Base-by-base conservation (phyloP, 2,888 invertebrate genomes). In the Scaptomyza flava region DNA sequence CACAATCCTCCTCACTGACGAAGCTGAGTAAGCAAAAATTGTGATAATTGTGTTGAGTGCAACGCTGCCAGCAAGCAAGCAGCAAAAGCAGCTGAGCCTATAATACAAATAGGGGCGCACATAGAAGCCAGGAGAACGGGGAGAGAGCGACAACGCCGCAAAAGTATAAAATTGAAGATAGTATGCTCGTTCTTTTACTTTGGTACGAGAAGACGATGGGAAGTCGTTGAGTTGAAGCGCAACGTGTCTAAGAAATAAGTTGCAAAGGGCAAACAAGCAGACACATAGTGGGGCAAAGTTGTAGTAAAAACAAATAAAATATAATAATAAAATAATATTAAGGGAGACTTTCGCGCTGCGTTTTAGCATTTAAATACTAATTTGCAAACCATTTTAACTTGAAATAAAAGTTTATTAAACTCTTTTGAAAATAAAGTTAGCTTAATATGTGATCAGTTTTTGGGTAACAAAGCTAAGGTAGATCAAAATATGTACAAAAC, bases 11-110 rank as follows among this genome's bases (percentile, higher is more conserved):
- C 36, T 31, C 50, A 36, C 63, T 85, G 87, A 84, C 85, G 68
- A 87, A 59, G 82, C 82, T 83, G 82, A 83, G 82, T 87, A 83
- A 83, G 87, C 82, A 85, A 87, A 87, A 87, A 83, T 87, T 87
- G 87, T 87, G 82, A 83, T 83, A 83, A 83, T 83, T 83, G 82
- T 83, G 82, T 85, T 77, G 82, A 83, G 87, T 87, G 85, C 79
- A 61, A 47, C 61, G 64, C 41, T 30, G 65, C 23, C 52, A 43
- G 36, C 46, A 50, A 34, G 76, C 50, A 42, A 59, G 38, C 64
- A 58, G 66, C 77, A 62, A 34, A 47, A 50, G 63, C 66, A 53
- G 52, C 61, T 57, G 52, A 66, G 68, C 54, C 57, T 62, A 67
- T 62, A 56, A 58, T 53, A 66, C 38, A 65, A 65, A 66, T 61